These are phyloP conservation scores for Tribolium castaneum DNA, from an alignment of 1,140 invertebrate species.

Conservation along the genomic window DNA sequence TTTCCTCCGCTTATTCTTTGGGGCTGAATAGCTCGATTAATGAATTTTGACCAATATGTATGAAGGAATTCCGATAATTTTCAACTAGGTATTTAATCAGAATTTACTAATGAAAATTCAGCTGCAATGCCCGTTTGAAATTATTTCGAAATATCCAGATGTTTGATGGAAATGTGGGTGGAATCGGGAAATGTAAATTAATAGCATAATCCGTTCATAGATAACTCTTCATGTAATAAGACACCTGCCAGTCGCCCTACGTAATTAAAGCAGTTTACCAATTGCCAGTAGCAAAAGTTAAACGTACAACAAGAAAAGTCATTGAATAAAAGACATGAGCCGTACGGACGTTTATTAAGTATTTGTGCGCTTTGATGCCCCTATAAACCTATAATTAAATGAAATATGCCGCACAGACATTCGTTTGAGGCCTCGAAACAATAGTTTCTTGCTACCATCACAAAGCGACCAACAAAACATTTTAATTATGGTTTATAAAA, in stretches of 20 bases:
- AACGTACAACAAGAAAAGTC: background rate
- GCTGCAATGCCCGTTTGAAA: background rate
- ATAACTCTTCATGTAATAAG: slow-evolving; percentile 11
- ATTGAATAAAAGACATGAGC: slow-evolving; percentile 13
- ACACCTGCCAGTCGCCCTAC: slow-evolving; percentile 22
- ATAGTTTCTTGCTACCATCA: background rate
- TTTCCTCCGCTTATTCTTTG: background rate
- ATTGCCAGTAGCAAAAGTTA: slow-evolving; percentile 10
- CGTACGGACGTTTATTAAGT: slow-evolving; percentile 26
- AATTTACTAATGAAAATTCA: background rate
- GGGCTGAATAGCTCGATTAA: background rate
- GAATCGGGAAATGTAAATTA: background rate
- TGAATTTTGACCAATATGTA: background rate
- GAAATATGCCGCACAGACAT: slow-evolving; percentile 30
- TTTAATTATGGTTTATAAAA: slow-evolving; percentile 30
- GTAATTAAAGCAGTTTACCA: slow-evolving; percentile 32
- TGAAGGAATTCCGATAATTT: background rate
- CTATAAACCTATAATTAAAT: slow-evolving; percentile 30
- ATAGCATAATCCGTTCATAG: slow-evolving; percentile 5
- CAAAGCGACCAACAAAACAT: slow-evolving; percentile 8
- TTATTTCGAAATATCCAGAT: background rate
- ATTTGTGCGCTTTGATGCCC: slow-evolving; percentile 31
- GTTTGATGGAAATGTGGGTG: slow-evolving; percentile 5
- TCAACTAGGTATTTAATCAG: background rate
- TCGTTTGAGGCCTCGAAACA: slow-evolving; percentile 27